Conservation (phyloP, 2,797 vertebrate genomes). For the Cichlasoma orientale region DNA sequence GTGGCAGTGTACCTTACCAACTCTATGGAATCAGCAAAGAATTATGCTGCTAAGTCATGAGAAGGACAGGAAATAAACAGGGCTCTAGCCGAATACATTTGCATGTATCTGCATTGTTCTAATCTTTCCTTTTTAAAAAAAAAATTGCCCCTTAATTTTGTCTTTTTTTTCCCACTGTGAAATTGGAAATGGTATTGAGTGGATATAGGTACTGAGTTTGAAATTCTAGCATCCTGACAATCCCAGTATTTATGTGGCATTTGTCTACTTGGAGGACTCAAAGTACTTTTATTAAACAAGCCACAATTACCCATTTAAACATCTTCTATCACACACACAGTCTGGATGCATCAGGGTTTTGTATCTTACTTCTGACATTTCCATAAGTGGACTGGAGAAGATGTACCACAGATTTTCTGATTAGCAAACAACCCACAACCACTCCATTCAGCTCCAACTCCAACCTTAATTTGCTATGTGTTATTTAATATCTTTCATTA, state of each 20-base stretch:
- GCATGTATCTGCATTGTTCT: neutral
- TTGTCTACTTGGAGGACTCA: too few relatives aligned
- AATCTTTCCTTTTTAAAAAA: neutral
- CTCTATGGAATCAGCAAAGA: neutral
- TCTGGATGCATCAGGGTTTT: neutral
- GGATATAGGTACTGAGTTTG: too few relatives aligned
- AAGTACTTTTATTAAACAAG: too few relatives aligned
- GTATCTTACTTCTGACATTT: neutral
- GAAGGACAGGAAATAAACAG: too few relatives aligned
- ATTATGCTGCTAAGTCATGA: neutral
- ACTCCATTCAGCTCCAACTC: neutral
- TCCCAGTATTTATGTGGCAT: too few relatives aligned
- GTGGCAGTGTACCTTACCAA: neutral
- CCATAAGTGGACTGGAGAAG: neutral
- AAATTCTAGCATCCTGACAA: too few relatives aligned
- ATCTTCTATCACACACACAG: neutral
- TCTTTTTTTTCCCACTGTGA: too few relatives aligned
- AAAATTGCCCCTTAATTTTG: too few relatives aligned
- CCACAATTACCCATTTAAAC: too few relatives aligned
- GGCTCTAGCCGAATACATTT: neutral
- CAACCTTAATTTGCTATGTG: too few relatives aligned
- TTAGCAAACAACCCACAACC: neutral
- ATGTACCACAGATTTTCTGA: neutral
- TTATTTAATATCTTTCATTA: neutral
- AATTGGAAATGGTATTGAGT: too few relatives aligned